These are phyloP conservation scores for Galerucella pusilla DNA, from an alignment of 2,888 invertebrate species.

Conservation along the genomic window DNA sequence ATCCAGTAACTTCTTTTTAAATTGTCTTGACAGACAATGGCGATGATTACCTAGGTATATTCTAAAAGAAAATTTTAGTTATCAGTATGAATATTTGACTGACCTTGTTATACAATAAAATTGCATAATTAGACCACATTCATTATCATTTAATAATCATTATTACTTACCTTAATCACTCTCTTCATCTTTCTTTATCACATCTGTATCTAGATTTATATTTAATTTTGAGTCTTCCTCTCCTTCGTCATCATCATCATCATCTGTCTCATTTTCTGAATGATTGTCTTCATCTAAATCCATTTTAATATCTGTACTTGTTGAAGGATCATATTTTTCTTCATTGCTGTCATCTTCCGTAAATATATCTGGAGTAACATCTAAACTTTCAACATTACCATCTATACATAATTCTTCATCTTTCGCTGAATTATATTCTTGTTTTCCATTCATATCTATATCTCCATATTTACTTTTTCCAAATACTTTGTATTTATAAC, in stretches of 20 bases:
- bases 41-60: too few species aligned
- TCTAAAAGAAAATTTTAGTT: too few species aligned
- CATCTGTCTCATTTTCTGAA: conserved; percentile 36
- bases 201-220: conserved; percentile 6
- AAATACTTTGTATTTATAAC: conserved; percentile 60
- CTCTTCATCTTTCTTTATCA: conserved; percentile 13
- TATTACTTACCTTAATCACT: conserved; percentile 1
- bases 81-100: too few species aligned
- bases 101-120: too few species aligned
- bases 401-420: conserved; percentile 11
- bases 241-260: conserved; percentile 23
- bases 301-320: conserved; percentile 33
- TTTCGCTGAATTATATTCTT: conserved; percentile 9
- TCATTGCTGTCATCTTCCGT: conserved; percentile 38
- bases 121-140: too few species aligned
- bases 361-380: conserved; percentile 43
- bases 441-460: conserved; percentile 38
- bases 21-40: too few species aligned
- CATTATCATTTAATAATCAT: too few species aligned
- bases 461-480: conserved; percentile 56
- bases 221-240: conserved; percentile 16
- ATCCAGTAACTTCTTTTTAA: too few species aligned
- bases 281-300: conserved; percentile 40
- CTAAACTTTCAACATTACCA: conserved; percentile 36
- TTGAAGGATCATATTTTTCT: conserved; percentile 34